These are phyloP conservation scores for Camponotus fellah DNA, from an alignment of 2,888 invertebrate genomes.

Conservation along the genomic window DNA sequence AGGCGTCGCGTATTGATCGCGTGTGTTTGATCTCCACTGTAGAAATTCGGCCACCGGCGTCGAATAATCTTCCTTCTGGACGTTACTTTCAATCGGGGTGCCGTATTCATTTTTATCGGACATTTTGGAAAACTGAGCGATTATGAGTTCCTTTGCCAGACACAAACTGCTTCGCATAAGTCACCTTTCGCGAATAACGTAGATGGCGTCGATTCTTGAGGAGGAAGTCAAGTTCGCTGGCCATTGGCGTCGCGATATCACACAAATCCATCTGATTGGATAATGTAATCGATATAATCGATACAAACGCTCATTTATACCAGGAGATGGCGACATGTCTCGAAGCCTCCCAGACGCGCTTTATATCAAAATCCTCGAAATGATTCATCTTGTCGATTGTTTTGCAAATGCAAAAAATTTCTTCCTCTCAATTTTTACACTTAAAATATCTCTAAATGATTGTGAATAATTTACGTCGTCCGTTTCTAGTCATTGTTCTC, in stretches of 20 bases:
- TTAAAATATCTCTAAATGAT: neutral
- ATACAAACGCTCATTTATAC: neutral
- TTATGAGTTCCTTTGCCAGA: neutral
- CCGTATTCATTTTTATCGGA: neutral
- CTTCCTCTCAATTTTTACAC: no score
- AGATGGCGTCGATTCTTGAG: neutral
- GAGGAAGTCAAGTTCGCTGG: neutral
- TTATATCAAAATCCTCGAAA: neutral
- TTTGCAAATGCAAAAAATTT: neutral
- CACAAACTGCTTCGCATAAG: neutral
- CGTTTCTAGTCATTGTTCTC: neutral
- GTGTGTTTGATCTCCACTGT: neutral
- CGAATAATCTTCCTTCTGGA: neutral
- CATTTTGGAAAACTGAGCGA: neutral
- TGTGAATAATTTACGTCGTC: neutral
- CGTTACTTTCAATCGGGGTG: neutral
- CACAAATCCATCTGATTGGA: conserved; percentile 37
- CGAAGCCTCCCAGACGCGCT: neutral
- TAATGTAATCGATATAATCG: conserved; percentile 35
- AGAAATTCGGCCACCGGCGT: neutral
- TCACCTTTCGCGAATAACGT: conserved; percentile 5
- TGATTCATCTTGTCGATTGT: neutral
- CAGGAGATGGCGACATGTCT: conserved; percentile 33
- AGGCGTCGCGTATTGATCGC: neutral
- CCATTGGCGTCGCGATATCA: conserved; percentile 7